Conservation (phyloP, 2,888 invertebrate species). For the Hartigia nigra region DNA sequence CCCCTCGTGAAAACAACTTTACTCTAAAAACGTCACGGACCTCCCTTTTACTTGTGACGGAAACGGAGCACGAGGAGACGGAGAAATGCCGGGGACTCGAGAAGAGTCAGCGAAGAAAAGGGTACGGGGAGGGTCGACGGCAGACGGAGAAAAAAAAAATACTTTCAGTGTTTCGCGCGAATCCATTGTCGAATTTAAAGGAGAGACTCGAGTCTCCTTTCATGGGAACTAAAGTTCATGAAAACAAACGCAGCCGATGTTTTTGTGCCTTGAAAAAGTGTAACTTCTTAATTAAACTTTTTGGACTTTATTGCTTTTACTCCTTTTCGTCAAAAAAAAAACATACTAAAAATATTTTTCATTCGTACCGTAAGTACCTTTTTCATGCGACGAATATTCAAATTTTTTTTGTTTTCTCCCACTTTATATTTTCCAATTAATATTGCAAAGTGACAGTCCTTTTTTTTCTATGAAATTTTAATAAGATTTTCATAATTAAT, state of each 20-base stretch:
- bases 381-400: background rate
- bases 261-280: background rate
- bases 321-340: background rate
- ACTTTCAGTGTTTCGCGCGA: background rate
- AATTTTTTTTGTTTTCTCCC: background rate
- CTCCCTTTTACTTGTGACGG: background rate
- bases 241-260: background rate
- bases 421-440: background rate
- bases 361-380: background rate
- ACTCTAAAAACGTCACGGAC: background rate
- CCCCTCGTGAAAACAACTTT: conserved; percentile 6
- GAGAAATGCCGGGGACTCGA: background rate
- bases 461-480: background rate
- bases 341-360: background rate
- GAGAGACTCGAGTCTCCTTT: background rate
- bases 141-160: background rate
- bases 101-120: background rate
- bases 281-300: background rate
- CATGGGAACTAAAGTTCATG: background rate
- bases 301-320: background rate
- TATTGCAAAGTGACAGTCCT: background rate
- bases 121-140: background rate
- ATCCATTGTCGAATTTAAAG: background rate
- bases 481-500: background rate
- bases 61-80: background rate